Base-by-base conservation (phyloP, 1,140 invertebrate species). In the Zaprionus gabonicus region DNA sequence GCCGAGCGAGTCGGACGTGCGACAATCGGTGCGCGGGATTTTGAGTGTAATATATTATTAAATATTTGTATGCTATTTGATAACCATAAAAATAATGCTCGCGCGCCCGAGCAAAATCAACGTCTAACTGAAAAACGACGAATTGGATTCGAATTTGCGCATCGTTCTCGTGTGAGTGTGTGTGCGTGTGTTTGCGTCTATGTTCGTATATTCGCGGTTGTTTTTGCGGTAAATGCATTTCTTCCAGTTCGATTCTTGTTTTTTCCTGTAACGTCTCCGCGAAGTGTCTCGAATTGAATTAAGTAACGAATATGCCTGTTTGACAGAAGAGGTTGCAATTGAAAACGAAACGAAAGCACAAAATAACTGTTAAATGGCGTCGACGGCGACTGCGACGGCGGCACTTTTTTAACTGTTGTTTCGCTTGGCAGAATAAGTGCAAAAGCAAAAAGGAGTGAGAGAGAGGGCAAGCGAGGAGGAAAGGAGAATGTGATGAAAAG, bases 391-490 rank as follows among this genome's bases (percentile, higher is more conserved):
- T 31, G 53, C 49, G 51, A 51, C 65, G 46, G 51, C 49, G 31
- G 58, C 66, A 41, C 58, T 28, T 49, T 59, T 67, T 41, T 88
- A 83, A 88, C 71, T 80, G 83, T 87, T 83, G 63, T 88, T 82
- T 83, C 46, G 70, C 31, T 70, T 60, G 25, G 53, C 34, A 51
- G 20, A 62, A 55, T 55, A 49, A 73, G 77, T 64, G 69, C 58
- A 31, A 56, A 70, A 67, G 64, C 49, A 53, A 28, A 28, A 67
- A 58, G 38, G 38, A 60, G 56, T 23, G 23, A 23, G 25, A 17
- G 25, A 64, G 68, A 70, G 28, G 28, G 28, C 28, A 1, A 28
- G 28, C 6, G 66, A 36, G 70, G 65, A 41, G 44, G 25, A 44
- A 63, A 57, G 38, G 66, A 60, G 59, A 36, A 57, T 59, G 58